phyloP scores from a whole-genome alignment of 2,888 invertebrate genomes.

The Thalpophila matura region DNA sequence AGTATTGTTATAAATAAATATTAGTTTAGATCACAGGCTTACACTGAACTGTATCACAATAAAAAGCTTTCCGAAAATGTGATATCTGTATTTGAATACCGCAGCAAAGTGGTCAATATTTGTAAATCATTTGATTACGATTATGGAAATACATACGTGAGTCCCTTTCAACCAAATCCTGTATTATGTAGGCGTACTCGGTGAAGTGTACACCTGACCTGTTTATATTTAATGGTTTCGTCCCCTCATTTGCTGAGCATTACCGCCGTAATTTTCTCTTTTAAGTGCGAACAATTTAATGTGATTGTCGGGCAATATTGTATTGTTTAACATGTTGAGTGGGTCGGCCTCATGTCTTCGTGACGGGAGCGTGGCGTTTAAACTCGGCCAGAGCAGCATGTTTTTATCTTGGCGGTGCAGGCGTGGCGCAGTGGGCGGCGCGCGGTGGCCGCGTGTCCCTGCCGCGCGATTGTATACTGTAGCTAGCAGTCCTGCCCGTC shows the following conservation, averaged over 20 bases:
- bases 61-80: slow-evolving; percentile 31
- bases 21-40: slow-evolving; percentile 12
- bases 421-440: slow-evolving; percentile 57
- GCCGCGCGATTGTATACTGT: slow-evolving; percentile 47
- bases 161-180: slow-evolving; percentile 55
- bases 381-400: slow-evolving; percentile 52
- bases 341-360: slow-evolving; percentile 51
- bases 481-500: slow-evolving; percentile 40
- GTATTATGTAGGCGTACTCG: slow-evolving; percentile 44
- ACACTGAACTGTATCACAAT: slow-evolving; percentile 16
- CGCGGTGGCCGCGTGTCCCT: slow-evolving; percentile 5
- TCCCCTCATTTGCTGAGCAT: slow-evolving; percentile 58
- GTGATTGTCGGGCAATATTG: slow-evolving; percentile 51
- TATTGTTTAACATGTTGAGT: slow-evolving; percentile 42
- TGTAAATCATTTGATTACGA: slow-evolving; percentile 48
- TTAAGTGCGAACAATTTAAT: slow-evolving; percentile 53
- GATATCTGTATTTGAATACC: slow-evolving; percentile 12
- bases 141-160: slow-evolving; percentile 55
- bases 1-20: slow-evolving; percentile 5
- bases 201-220: slow-evolving; percentile 55
- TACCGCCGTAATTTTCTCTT: slow-evolving; percentile 52
- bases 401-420: slow-evolving; percentile 77
- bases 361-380: slow-evolving; percentile 46
- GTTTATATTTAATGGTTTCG: slow-evolving; percentile 61
- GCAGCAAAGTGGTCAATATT: slow-evolving; percentile 49